Conservation (phyloP, 2,888 invertebrate species). For the Alentia gelatinosa region DNA sequence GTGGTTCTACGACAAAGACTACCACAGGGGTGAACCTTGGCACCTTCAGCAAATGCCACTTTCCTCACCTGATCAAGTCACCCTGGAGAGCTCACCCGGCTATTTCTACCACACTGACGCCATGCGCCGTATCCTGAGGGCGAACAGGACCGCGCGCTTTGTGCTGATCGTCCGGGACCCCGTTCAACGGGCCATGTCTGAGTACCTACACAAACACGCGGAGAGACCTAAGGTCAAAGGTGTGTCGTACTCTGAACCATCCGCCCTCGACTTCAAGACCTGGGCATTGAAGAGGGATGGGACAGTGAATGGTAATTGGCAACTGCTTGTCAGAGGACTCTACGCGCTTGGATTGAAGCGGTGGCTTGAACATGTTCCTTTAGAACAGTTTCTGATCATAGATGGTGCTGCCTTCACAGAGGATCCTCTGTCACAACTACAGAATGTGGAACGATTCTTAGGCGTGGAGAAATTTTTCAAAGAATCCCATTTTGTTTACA, state of each 20-base stretch:
- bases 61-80: neutral
- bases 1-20: neutral
- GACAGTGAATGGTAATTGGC: neutral
- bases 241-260: neutral
- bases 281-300: neutral
- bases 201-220: neutral
- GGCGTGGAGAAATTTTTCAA: neutral
- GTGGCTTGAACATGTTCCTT: neutral
- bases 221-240: neutral
- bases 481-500: neutral
- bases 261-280: neutral
- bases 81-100: neutral
- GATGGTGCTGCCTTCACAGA: constrained; percentile 2
- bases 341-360: neutral
- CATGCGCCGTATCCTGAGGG: neutral
- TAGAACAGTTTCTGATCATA: neutral
- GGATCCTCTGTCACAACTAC: neutral
- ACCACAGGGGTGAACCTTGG: neutral
- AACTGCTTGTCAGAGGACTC: neutral
- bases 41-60: neutral
- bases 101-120: neutral
- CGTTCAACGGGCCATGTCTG: neutral
- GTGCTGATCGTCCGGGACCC: constrained; percentile 1
- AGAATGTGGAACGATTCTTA: neutral
- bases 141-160: neutral